Conservation (phyloP, 1,140 invertebrate species). For the Muscidifurax raptorellus region DNA sequence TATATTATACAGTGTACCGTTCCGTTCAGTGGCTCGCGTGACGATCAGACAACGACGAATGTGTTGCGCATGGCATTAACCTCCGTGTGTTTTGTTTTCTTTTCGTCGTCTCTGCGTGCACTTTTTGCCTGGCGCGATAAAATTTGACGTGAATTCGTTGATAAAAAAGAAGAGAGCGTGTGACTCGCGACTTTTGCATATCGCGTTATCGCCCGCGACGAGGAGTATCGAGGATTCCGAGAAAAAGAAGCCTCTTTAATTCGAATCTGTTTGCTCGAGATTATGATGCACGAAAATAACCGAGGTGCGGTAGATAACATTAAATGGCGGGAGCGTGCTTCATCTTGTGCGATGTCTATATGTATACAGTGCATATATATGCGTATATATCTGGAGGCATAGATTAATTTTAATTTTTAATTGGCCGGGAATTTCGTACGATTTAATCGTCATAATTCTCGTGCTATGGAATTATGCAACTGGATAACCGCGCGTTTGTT, state of each 20-base stretch:
- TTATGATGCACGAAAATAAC: background rate
- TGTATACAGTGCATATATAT: too few relatives aligned
- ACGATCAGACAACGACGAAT: conserved; percentile 20
- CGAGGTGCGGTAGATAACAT: background rate
- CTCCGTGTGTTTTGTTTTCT: conserved; percentile 6
- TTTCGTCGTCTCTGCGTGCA: background rate
- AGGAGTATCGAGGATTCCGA: background rate
- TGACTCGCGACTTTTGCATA: background rate
- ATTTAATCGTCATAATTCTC: background rate
- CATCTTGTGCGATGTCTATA: background rate
- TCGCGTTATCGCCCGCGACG: background rate
- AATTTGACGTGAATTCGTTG: background rate
- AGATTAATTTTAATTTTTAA: conserved; percentile 28
- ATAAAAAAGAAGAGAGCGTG: background rate
- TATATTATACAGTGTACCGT: conserved; percentile 4
- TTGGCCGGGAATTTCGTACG: background rate
- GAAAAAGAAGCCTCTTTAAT: background rate
- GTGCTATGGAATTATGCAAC: conserved; percentile 25
- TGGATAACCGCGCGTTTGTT: background rate
- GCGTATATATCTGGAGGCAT: background rate
- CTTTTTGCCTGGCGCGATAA: too few relatives aligned
- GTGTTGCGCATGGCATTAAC: conserved; percentile 36
- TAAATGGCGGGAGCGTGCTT: background rate
- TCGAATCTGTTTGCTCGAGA: conserved; percentile 8
- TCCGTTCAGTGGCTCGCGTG: conserved; percentile 25